Evolutionary conservation across 1,140 invertebrate genomes (phyloP), one percentile per base, ranked within the genome.

Genomic region (Cydia strobilella): DNA sequence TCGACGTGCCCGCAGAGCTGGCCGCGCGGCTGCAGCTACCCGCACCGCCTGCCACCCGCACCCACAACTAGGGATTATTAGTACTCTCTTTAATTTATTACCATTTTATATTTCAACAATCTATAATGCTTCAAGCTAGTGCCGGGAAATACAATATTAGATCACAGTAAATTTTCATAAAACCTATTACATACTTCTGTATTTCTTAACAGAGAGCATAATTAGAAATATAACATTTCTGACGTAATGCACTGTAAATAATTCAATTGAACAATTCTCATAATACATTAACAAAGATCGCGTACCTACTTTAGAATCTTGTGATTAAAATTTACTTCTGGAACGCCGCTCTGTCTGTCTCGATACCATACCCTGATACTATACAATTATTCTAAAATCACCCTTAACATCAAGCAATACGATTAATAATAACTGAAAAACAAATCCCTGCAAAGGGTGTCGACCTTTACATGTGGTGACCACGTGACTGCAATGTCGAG

Each of bases 1-100:
- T 96, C n/a, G 96, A 97, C 83, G 94, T 96, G 1, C 96, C 96
- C 0, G 83, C 93, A 1, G 93, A 94, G 1, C 76, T 96, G 15
- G 86, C 88, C 3, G 82, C 87, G 0, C 86, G 94, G 72, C 86
- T 96, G 25, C 78, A 94, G 79, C 88, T 95, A 4, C 89, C 89
- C 15, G 54, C 5, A 6, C 65, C 65, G 65, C 65, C 54, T 10
- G 54, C 83, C 86, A 6, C 77, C 85, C 0, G 83, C 82, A 39
- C 74, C 77, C 42, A 85, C 84, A 25, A 75, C 77, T 31, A 89
- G 87, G 77, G 80, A 89, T 78, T 90, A 83, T 83, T 80, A 78
- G 20, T 73, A 59, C 12, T 59, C 20, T 12, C 6, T 18, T 69
- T 63, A 72, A 66, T 76, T 76, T 73, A 73, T 76, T 76, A 80